Base-by-base conservation (phyloP, 2,888 invertebrate genomes). In the Chaetoderma sp. region DNA sequence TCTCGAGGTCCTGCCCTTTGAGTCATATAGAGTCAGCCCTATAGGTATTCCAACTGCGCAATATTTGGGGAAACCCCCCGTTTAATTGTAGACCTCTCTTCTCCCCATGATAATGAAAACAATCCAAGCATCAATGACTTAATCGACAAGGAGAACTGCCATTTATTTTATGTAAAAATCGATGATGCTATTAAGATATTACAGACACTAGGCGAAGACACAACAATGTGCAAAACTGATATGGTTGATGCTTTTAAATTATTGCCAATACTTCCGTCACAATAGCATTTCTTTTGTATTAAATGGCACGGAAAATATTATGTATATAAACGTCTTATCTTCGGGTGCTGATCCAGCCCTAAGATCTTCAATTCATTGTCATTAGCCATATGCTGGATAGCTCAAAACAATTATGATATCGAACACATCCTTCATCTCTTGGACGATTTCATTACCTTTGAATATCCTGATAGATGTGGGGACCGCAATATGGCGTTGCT, bases 151-250 rank as follows among this genome's bases (percentile, higher is more conserved):
- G 61, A 69, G 13, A n/a, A 56, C 8, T 66, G 60, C 45, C 56
- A 57, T 16, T 39, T 70, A 33, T 36, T 56, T 0, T 71, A 71
- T 62, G 68, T 72, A 2, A 50, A 44, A 16, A 54, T 72, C n/a
- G 72, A 74, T 61, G 69, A 70, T 57, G 74, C 69, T 3, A 69
- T 72, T 27, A 44, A 56, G 5, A 54, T 52, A 1, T 66, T 74
- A 4, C 10, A 36, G 30, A 16, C 58, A 16, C 25, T 33, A 1
- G 72, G 67, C 1, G 2, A 23, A 16, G 56, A 45, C n/a, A 23
- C 67, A 10, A 32, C 16, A 5, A 18, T 68, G 36, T 70, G 67
- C 23, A 70, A 70, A 57, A 60, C 62, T 2, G 70, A 71, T 47
- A 68, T 68, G 18, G 32, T 60, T 0, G 60, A 74, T 49, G 60